Base-by-base conservation (phyloP, 2,797 vertebrate species). In the Morus bassanus region DNA sequence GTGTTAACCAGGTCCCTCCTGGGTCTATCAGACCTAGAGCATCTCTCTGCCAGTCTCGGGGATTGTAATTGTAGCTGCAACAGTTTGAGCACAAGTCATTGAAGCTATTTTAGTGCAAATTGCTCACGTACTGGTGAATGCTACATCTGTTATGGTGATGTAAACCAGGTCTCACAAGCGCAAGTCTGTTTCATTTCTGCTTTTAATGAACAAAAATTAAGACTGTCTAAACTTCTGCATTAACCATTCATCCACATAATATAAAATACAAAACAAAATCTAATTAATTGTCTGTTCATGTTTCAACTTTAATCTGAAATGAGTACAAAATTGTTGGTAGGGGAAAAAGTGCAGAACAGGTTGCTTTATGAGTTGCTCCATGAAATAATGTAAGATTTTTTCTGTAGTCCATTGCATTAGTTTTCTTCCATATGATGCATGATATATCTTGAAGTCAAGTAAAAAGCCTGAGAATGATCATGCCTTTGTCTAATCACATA, bases 201-300 rank as follows among this genome's bases (percentile, higher is more conserved):
- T 89, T 95, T 94, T 89, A 93, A 91, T 96, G 72, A 76, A 74
- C 67, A 92, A 82, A 93, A 94, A 89, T 82, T 68, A 93, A 77
- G 73, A 43, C 46, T 56, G 45, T 53, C 91, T 91, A n/a, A 94
- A 81, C 60, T 88, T 88, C 41, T 76, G 35, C 70, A 48, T 82
- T 89, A 91, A 85, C 54, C 43, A 37, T 59, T 90, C 68, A 84
- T 82, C 81, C 72, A 45, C 48, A 25, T 82, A 81, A 84, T 69
- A 46, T 30, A 69, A 91, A 91, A 51, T 74, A 83, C 35, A 92
- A 79, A 45, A 5, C 35, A 79, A 82, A 86, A 92, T 79, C 39
- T 76, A 89, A 88, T 88, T 73, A 85, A 74, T 75, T 2, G 4
- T 68, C 80, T 61, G 33, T 79, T 87, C 48, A 28, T 45, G 37